Base-by-base conservation (phyloP, 2,113 vertebrate genomes). In the Pardalotus punctatus region DNA sequence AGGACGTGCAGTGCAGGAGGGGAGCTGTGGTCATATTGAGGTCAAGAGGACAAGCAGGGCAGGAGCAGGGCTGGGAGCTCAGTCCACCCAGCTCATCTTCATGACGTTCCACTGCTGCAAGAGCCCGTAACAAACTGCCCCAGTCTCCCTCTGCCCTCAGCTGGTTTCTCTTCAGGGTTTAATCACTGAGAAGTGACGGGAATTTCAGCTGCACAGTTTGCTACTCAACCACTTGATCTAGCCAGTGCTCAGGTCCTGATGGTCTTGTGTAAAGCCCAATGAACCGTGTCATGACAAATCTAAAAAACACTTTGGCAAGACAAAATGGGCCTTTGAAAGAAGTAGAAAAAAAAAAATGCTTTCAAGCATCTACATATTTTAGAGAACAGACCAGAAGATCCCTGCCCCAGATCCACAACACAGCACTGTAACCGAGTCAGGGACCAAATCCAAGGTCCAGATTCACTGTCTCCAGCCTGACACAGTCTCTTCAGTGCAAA, bases 1-100 rank as follows among this genome's bases (percentile, higher is more conserved):
- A 77, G 24, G 42, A 56, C 2, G 5, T 24, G 25, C 33, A 79
- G 28, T 1, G 21, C 8, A 12, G 12, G 25, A 9, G 17, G 14
- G 27, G 13, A 31, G n/a, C 35, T 33, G 29, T 6, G 1, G 35
- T 42, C 48, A 17, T 0, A 1, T 0, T 38, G 40, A 72, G 61
- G 53, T 21, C 21, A 3, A 16, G 19, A 57, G 40, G 57, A 87
- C 57, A 47, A 53, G 48, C 40, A 56, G 17, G 29, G 33, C 76
- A 56, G 56, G 54, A 89, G 47, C 3, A 1, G 69, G 43, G 13
- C 6, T 31, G 29, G 14, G 51, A 61, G 47, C 67, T 83, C 42
- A 51, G 84, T 33, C 40, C 5, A 5, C 51, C 35, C 69, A 35
- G 50, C 50, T 81, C 83, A 48, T 40, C 80, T 42, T 31, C 43